Conservation (phyloP, 2,113 vertebrate species). For the Pristiophorus japonicus region DNA sequence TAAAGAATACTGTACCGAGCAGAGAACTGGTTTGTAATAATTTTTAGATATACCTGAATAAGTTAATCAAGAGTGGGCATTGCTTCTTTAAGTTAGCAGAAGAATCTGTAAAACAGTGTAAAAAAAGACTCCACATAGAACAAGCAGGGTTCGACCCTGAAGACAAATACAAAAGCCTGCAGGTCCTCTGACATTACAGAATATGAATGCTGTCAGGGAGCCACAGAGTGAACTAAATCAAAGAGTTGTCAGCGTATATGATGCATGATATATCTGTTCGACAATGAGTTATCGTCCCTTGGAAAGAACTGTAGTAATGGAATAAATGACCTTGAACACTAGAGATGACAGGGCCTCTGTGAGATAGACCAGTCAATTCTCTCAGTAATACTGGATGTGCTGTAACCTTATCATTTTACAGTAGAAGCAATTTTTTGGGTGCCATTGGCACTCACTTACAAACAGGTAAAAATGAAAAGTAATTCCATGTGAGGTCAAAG, state of each 20-base stretch:
- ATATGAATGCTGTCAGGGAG: slow-evolving; percentile 34
- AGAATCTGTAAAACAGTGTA: not conserved
- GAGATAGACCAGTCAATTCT: slow-evolving; percentile 39
- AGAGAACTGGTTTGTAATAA: not conserved
- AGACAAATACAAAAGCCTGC: slow-evolving; percentile 25
- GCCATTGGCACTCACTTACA: slow-evolving; percentile 40
- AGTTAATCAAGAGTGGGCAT: not conserved
- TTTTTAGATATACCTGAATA: not conserved
- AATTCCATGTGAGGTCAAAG: slow-evolving; percentile 33
- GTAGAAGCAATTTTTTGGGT: slow-evolving; percentile 29
- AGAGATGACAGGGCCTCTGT: slow-evolving; percentile 40
- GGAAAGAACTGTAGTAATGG: slow-evolving; percentile 40
- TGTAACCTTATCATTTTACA: slow-evolving; percentile 42
- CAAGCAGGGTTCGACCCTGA: not conserved
- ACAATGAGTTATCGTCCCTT: slow-evolving; percentile 42
- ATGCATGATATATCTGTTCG: slow-evolving; percentile 37
- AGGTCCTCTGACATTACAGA: slow-evolving; percentile 28
- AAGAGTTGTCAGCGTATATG: not conserved
- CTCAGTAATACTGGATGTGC: slow-evolving; percentile 37
- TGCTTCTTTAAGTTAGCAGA: not conserved
- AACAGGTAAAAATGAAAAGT: slow-evolving; percentile 40
- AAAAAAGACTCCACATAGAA: not conserved
- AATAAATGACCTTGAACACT: slow-evolving; percentile 43
- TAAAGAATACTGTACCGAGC: not conserved
- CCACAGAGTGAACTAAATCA: slow-evolving; percentile 40